Base-by-base conservation (phyloP, 2,888 invertebrate genomes). In the Apodemia mormo region DNA sequence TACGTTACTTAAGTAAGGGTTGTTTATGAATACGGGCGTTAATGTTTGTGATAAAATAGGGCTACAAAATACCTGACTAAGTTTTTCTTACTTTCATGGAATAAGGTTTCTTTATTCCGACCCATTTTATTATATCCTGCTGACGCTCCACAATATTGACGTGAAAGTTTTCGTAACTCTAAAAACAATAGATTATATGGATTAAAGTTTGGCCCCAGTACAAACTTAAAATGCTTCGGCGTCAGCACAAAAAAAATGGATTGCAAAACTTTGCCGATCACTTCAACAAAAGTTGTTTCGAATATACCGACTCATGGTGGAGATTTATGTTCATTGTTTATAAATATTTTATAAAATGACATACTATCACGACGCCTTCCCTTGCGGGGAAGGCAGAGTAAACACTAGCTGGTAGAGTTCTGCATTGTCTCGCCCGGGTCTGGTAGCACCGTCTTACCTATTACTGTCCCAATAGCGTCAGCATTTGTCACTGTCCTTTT, bases 231-330 rank as follows among this genome's bases (percentile, higher is more conserved):
- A 64, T 37, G 33, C 61, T 64, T n/a, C 37, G 37, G 33, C 61
- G 37, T 64, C 61, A 64, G 61, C 61, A 37, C 61, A 64, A 64
- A 64, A 64, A 64, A 64, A 64, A 64, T 64, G 14, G 14, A 64
- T 64, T 12, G 30, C 58, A 12, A 37, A 64, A 64, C 5, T 64
- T 64, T 37, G 37, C 33, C 61, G 61, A 37, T 64, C 61, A 37
- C 61, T 64, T 2, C 1, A 2, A 64, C 61, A 37, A 33, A 64
- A 64, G 33, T 64, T 64, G 61, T 64, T 64, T 64, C 33, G 37
- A 2, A 64, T 33, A 37, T 37, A 37, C 61, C 14, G 61, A 64
- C 37, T 64, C 61, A 64, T 64, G 61, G 61, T 9, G 14, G 37
- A 33, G 33, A 64, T 64, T 64, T 64, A 64, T 64, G 14, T 37